Conservation (phyloP, 2,797 vertebrate species). For the Cuculus canorus region DNA sequence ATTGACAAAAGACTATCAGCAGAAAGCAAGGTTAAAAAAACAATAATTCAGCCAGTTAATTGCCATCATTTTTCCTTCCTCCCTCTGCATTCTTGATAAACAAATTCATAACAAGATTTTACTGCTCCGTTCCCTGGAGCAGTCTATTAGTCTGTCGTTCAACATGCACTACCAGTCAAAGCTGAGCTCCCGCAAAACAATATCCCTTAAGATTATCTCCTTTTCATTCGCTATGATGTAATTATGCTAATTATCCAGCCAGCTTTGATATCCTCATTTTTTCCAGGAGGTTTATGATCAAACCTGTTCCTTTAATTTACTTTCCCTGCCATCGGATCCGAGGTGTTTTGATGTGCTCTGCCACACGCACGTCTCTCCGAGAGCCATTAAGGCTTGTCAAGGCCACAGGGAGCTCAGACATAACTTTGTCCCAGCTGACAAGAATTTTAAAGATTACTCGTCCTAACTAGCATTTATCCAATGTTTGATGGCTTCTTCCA, state of each 20-base stretch:
- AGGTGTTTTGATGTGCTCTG: background rate
- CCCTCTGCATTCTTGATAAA: conserved; percentile 45
- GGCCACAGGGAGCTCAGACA: background rate
- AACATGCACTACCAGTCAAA: background rate
- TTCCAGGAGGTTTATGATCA: conserved; percentile 53
- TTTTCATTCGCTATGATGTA: conserved; percentile 40
- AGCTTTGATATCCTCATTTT: conserved; percentile 19
- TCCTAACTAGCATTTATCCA: background rate
- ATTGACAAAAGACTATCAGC: background rate
- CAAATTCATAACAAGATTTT: conserved; percentile 67
- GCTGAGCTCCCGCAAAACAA: background rate
- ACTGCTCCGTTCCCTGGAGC: conserved; percentile 53
- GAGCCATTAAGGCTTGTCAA: background rate
- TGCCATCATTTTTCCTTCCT: background rate
- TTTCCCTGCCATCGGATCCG: background rate
- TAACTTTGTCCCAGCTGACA: background rate
- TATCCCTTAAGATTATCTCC: conserved; percentile 37
- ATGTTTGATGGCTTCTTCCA: background rate
- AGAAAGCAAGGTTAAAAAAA: conserved; percentile 50
- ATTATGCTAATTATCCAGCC: conserved; percentile 53
- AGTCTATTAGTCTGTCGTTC: conserved; percentile 44
- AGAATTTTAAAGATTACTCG: background rate
- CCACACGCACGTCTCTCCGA: background rate
- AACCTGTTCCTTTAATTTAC: conserved; percentile 48
- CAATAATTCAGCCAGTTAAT: conserved; percentile 42